Base-by-base conservation (phyloP, 2,888 invertebrate species). In the Apodemia mormo region DNA sequence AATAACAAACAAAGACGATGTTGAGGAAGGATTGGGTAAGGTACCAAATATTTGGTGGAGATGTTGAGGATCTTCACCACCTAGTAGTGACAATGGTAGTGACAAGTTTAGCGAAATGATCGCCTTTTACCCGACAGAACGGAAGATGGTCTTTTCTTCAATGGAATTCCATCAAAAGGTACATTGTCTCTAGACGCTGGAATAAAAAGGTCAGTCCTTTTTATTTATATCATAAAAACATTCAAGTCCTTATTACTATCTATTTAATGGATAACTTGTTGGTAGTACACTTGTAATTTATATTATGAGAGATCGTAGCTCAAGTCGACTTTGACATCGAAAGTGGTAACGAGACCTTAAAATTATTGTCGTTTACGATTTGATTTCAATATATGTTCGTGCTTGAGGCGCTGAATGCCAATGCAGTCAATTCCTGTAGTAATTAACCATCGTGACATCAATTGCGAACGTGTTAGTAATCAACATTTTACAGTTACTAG, bases 401-500 rank as follows among this genome's bases (percentile, higher is more conserved):
- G 64, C 33, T 64, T 30, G 37, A 64, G 64, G 64, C 64, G 37
- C 37, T 37, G 54, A 54, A 54, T 54, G 54, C 22, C 22, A 54
- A 54, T 8, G 64, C 64, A 64, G 64, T 64, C 64, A 64, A 64
- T 64, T 37, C 64, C 37, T 64, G 64, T 14, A 64, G 64, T 37
- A 14, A 64, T 64, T 64, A 64, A 30, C 64, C 33, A 64, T 37
- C 64, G 37, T 64, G 64, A 64, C 64, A 64, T 64, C 33, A 64
- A 64, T 61, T n/a, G 64, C 64, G 37, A 64, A 64, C 64, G 64
- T 64, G 64, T 64, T 64, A 37, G 64, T n/a, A 64, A 64, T 64
- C 64, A 64, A 33, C 37, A 37, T n/a, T 64, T 64, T 64, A 64
- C 64, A 64, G 64, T 64, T 64, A 64, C 37, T 8, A n/a, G 22